Evolutionary conservation across 1,140 invertebrate species (phyloP).

Genomic region (Drosophila bocki): DNA sequence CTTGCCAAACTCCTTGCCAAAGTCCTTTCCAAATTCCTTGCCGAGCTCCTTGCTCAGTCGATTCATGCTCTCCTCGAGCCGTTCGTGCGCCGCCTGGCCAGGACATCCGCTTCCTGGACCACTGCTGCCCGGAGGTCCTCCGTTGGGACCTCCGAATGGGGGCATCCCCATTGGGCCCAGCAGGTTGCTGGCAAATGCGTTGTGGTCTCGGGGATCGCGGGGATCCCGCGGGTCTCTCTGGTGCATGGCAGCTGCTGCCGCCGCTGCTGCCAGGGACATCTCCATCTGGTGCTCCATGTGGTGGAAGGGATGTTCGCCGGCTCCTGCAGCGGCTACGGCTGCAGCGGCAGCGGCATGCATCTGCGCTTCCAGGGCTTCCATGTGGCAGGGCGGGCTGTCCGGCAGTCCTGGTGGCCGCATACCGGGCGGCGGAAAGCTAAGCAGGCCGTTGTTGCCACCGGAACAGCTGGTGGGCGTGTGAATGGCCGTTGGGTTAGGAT

Average conservation of each 20-base stretch:
- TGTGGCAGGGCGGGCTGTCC: slow-evolving; percentile 76
- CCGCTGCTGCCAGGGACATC: slow-evolving; percentile 80
- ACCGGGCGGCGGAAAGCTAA: slow-evolving; percentile 67
- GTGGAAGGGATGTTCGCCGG: slow-evolving; percentile 79
- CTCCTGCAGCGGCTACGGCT: slow-evolving; percentile 65
- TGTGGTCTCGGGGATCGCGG: slow-evolving; percentile 69
- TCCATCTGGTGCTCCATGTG: slow-evolving; percentile 85
- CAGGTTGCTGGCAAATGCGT: slow-evolving; percentile 84
- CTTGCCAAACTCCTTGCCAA: slow-evolving; percentile 81
- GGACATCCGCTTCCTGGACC: slow-evolving; percentile 44
- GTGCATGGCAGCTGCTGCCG: slow-evolving; percentile 77
- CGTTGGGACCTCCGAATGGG: slow-evolving; percentile 71
- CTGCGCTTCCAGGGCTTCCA: slow-evolving; percentile 78
- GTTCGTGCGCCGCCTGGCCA: slow-evolving; percentile 86
- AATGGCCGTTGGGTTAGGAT: slow-evolving; percentile 68
- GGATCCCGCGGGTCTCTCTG: slow-evolving; percentile 59
- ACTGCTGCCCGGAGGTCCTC: slow-evolving; percentile 24
- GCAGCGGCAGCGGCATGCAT: slow-evolving; percentile 82
- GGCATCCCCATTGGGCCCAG: slow-evolving; percentile 85
- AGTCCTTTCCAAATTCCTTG: slow-evolving; percentile 71
- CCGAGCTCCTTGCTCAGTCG: slow-evolving; percentile 85
- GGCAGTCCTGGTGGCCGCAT: slow-evolving; percentile 63
- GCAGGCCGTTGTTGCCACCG: slow-evolving; percentile 47
- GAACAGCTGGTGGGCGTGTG: slow-evolving; percentile 62
- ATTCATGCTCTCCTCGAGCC: slow-evolving; percentile 85